A percentile compares a stretch with the other conserved stretches of the same genome.
These are phyloP conservation scores for Phallusia fumigata DNA, from an alignment of 23 tunicate species.

Conservation along the genomic window DNA sequence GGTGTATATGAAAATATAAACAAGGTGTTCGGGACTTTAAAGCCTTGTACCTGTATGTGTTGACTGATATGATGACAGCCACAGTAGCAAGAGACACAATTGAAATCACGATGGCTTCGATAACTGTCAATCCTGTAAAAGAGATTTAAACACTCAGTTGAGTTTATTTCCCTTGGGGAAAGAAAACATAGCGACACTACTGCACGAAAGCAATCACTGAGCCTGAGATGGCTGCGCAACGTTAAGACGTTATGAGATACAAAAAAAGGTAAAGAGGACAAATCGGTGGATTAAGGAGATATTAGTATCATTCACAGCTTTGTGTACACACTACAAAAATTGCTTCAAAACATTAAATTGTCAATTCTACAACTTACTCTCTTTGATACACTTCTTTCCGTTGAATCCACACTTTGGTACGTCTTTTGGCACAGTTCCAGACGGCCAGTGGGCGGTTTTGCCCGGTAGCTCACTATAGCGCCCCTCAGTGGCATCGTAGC, in stretches of 20 bases:
- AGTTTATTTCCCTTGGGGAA: not conserved
- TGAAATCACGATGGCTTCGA: constrained; percentile 59
- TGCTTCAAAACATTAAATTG: too few relatives aligned
- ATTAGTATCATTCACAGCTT: too few relatives aligned
- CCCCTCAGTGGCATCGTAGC: constrained; percentile 31
- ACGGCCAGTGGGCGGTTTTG: constrained; percentile 43
- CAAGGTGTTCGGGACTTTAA: not conserved
- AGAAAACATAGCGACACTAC: too few relatives aligned
- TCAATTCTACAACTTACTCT: constrained; percentile 26
- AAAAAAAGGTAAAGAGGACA: too few relatives aligned
- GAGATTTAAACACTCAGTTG: not conserved
- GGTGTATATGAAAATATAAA: not conserved
- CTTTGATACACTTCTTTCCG: constrained; percentile 63
- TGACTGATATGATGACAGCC: constrained; percentile 41
- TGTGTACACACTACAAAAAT: too few relatives aligned
- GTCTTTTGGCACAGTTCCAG: constrained; percentile 74
- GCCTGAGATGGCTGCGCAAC: too few relatives aligned
- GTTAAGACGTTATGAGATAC: too few relatives aligned
- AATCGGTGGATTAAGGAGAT: too few relatives aligned
- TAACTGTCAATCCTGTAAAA: constrained; percentile 42
- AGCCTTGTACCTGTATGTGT: constrained; percentile 53
- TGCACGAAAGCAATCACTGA: too few relatives aligned
- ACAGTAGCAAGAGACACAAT: constrained; percentile 50
- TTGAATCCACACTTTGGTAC: constrained; percentile 84
- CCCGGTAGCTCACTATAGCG: constrained; percentile 31